phyloP scores from a whole-genome alignment of 2,797 vertebrate species.

The Ciconia nigra region DNA sequence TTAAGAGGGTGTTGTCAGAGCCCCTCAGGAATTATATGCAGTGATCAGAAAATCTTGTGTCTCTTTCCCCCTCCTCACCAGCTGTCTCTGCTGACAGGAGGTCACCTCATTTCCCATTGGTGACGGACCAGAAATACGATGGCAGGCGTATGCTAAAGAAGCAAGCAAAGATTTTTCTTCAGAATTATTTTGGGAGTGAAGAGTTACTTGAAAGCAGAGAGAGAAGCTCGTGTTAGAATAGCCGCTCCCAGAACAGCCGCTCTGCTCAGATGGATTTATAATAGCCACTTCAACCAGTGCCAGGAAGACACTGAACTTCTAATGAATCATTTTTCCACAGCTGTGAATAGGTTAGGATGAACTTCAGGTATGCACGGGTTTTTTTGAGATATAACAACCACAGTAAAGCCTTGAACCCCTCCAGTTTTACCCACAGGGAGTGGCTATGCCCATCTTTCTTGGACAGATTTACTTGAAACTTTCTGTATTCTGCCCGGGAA shows the following conservation, averaged over 20 bases:
- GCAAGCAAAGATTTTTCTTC: background rate
- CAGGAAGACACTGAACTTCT: background rate
- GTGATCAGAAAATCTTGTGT: background rate
- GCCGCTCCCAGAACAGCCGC: background rate
- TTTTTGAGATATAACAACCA: background rate
- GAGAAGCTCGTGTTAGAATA: background rate
- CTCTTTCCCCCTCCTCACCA: background rate
- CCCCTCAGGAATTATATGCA: background rate
- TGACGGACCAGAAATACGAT: background rate
- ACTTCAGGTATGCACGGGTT: background rate
- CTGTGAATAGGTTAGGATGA: background rate
- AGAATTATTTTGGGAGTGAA: background rate
- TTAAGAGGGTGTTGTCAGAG: background rate
- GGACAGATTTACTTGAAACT: background rate
- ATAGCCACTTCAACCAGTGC: background rate
- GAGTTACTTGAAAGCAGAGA: background rate
- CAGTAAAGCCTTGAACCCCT: background rate
- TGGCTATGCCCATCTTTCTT: background rate
- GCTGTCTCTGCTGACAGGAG: background rate
- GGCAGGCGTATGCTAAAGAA: background rate
- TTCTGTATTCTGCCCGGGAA: background rate
- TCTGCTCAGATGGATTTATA: background rate
- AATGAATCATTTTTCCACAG: conserved; percentile 15
- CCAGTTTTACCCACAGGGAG: background rate
- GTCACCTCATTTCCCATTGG: background rate